These are phyloP conservation scores for Oenanthe oenanthe DNA, from an alignment of 2,113 vertebrate genomes.

Conservation along the genomic window DNA sequence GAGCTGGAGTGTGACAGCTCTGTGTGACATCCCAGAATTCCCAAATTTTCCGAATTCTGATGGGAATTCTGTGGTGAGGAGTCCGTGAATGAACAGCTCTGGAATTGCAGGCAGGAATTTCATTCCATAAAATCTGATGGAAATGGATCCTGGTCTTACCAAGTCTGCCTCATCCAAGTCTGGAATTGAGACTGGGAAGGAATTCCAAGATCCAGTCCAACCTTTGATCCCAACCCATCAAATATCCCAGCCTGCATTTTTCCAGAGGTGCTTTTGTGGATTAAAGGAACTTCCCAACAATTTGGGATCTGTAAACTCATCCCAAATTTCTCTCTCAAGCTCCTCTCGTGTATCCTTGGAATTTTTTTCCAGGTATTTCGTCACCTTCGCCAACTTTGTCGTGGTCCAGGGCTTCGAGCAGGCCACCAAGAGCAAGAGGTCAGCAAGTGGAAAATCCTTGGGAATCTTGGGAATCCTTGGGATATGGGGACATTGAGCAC, in stretches of 20 bases:
- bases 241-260: not conserved
- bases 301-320: not conserved
- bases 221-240: no score
- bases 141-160: not conserved
- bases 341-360: not conserved
- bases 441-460: not conserved
- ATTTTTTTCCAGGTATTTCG: not conserved
- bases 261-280: not conserved
- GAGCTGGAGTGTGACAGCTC: not conserved
- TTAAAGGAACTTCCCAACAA: not conserved
- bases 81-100: not conserved
- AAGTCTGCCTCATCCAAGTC: not conserved
- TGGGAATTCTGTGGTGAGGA: not conserved
- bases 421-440: not conserved
- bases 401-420: not conserved
- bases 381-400: not conserved
- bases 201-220: not conserved
- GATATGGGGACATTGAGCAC: accelerated
- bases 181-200: not conserved
- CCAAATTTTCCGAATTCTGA: not conserved
- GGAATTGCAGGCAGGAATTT: not conserved
- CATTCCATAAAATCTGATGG: not conserved
- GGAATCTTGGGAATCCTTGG: not conserved
- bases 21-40: not conserved
- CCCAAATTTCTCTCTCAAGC: no score